Base-by-base conservation (phyloP, 2,797 vertebrate species). In the Salarias fasciatus region DNA sequence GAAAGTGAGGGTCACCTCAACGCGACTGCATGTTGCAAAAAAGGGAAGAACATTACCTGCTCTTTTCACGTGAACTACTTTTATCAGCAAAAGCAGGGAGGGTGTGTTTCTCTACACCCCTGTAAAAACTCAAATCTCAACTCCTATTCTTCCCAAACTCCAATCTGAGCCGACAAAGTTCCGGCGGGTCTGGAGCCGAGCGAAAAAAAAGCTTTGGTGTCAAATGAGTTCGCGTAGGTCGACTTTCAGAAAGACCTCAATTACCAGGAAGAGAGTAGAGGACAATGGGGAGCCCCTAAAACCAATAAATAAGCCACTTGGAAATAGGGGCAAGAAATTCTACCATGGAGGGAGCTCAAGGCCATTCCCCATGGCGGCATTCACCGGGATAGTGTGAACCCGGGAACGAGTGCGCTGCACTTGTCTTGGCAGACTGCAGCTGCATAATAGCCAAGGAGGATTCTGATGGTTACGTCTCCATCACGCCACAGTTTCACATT, bases 1-100 rank as follows among this genome's bases (percentile, higher is more conserved):
- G 82, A 87, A 37, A 28, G 66, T n/a, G 5, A 55, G 53, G 55
- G 79, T 82, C 77, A 75, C 40, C 53, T 61, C 75, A 78, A 75
- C 73, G 74, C 80, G 67, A 75, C 53, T 50, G 62, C 3, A 61
- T 53, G 45, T 54, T 64, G 51, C 42, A 52, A 11, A 42, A 75
- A 74, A 35, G 11, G 41, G 38, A 29, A 58, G 42, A 66, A 53
- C 10, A 61, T 36, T 15, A 15, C 41, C n/a, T 15, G 48, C 12
- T 56, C 41, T 43, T 58, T 65, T 29, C 9, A 15, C 36, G 4
- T 30, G 31, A 72, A 57, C 67, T 54, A 55, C 44, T 53, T 64
- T 44, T 48, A 64, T 28, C 38, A 58, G 18, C 30, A 28, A 11
- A 11, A 42, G 35, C 13, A 42, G 55, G 42, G 43, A 29, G 37